Evolutionary conservation across 2,113 vertebrate species (phyloP), one percentile per base, ranked within the genome.

Genomic region (Hypomesus transpacificus): DNA sequence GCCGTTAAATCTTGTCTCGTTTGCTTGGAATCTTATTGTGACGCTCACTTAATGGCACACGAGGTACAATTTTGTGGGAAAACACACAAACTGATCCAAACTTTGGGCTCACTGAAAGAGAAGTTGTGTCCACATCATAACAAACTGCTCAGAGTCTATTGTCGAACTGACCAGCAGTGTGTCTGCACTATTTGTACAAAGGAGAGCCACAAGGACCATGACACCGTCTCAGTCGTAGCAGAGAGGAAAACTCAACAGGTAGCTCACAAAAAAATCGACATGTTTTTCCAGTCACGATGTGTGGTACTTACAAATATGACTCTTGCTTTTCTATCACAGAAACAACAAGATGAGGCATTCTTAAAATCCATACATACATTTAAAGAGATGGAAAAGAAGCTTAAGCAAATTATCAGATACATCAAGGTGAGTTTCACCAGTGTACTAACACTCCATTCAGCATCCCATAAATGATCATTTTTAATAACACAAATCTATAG

Each of bases 1-100:
- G 63, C 77, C 13, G 21, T 74, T 17, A 61, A 39, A 50, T 75
- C 66, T n/a, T 82, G 80, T 59, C 53, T 79, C 71, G 74, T 74
- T 39, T 70, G 80, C 73, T 34, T 70, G 53, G 64, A 22, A 58
- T 77, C 79, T 53, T 69, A 64, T 71, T 77, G 76, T 18, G 59
- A 73, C 28, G 53, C 13, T 28, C 71, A 76, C 26, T 28, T 71
- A 57, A 18, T 21, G 58, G 21, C 50, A 31, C 71, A 74, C 39
- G n/a, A 60, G 17, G 54, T 56, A 54, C 18, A 62, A 16, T 69
- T 61, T 26, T 7, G 24, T 14, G 31, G 58, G n/a, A 69, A 69
- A 39, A 77, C 24, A 28, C 76, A 77, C 3, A 60, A 16, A 34
- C 31, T 65, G 22, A 52, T 54, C 24, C 22, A 61, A 61, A 26